These are phyloP conservation scores for Halcyon senegalensis DNA, from an alignment of 2,113 vertebrate species.

Conservation along the genomic window DNA sequence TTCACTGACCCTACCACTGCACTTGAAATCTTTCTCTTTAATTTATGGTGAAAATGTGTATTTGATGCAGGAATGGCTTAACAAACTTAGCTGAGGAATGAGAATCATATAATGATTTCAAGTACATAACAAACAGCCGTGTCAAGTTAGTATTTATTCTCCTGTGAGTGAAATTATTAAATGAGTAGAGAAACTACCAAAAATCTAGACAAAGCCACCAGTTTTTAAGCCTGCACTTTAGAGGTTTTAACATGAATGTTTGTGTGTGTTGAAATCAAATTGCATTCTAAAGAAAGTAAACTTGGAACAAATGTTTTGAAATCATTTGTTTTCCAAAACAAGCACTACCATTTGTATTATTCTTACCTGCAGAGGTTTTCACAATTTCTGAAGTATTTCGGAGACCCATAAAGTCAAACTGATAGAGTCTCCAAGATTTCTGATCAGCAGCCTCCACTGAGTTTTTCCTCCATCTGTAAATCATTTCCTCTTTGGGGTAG, in stretches of 20 bases:
- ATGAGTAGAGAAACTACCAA: background rate
- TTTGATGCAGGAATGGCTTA: background rate
- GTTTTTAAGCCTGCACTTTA: background rate
- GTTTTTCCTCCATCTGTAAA: constrained; percentile 96
- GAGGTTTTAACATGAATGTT: background rate
- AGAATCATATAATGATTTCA: background rate
- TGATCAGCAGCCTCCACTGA: constrained; percentile 94
- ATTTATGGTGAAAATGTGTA: background rate
- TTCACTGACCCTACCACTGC: background rate
- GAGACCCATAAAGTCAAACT: constrained; percentile 97
- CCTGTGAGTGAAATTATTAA: background rate
- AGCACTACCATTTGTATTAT: background rate
- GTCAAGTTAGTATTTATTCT: background rate
- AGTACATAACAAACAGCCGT: background rate
- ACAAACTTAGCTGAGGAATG: background rate
- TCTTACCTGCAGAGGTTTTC: constrained; percentile 90
- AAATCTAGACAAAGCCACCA: background rate
- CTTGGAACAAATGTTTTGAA: background rate
- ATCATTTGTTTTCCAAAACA: background rate
- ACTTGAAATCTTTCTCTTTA: background rate
- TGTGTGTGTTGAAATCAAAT: background rate
- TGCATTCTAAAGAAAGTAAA: background rate
- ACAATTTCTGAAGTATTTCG: constrained; percentile 90
- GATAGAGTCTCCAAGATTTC: constrained; percentile 96
- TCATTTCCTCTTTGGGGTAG: constrained; percentile 95